Evolutionary conservation across 2,113 vertebrate species (phyloP).

Genomic region (Anarrhichthys ocellatus): DNA sequence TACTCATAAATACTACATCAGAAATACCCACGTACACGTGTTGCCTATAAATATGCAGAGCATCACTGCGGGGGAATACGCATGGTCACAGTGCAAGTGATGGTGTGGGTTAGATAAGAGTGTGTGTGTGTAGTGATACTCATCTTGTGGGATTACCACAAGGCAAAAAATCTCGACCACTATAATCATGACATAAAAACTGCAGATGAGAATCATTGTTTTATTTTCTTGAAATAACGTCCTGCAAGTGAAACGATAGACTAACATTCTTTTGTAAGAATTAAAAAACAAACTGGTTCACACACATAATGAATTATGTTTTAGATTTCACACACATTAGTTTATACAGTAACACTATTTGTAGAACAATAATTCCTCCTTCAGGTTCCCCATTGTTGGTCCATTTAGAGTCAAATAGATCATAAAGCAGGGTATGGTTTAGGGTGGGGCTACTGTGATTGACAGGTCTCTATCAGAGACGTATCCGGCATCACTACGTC

Average conservation of each 20-base stretch:
- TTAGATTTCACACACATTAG: not conserved
- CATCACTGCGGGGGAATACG: constrained; percentile 19
- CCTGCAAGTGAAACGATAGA: not conserved
- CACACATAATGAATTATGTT: not conserved
- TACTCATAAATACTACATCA: constrained; percentile 60
- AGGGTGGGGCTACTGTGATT: too few species aligned
- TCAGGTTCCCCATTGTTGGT: not conserved
- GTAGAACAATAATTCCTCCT: not conserved
- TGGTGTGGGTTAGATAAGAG: constrained; percentile 11
- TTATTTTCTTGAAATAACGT: not conserved
- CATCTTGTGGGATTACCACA: not conserved
- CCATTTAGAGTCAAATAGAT: too few species aligned
- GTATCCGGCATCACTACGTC: too few species aligned
- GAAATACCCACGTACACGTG: constrained; percentile 18
- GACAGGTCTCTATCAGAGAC: too few species aligned
- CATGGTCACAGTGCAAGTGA: constrained; percentile 10
- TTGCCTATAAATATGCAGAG: constrained; percentile 51
- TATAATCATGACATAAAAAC: not conserved
- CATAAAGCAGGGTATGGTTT: too few species aligned
- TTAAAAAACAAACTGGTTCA: too few species aligned
- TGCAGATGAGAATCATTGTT: not conserved
- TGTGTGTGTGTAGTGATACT: constrained; percentile 14
- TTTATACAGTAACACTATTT: not conserved
- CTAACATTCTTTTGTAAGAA: too few species aligned
- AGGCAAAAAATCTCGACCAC: not conserved